A percentile compares a stretch with the other conserved stretches of the same genome.
phyloP scores from a whole-genome alignment of 2,113 vertebrate genomes.

The Engraulis encrasicolus region DNA sequence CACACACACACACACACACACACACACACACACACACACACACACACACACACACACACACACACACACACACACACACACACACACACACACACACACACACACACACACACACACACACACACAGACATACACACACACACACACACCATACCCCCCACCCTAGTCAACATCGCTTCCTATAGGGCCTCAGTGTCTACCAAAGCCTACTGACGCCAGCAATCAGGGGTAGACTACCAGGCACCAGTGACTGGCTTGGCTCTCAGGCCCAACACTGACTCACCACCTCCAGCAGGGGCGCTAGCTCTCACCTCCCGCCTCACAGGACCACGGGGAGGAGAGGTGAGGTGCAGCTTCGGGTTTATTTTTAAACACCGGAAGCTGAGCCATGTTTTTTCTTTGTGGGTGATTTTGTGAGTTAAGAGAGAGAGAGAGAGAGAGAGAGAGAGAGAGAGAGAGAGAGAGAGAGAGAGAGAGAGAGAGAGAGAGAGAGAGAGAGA shows the following conservation, averaged over 20 bases:
- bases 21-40: no score
- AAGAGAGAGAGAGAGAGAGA: not conserved
- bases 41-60: no score
- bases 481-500: not conserved
- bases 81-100: no score
- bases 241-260: not conserved
- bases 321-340: not conserved
- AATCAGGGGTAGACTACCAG: not conserved
- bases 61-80: no score
- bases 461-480: not conserved
- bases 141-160: no score
- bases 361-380: not conserved
- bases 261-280: not conserved
- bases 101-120: no score
- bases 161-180: not conserved
- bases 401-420: not conserved
- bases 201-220: not conserved
- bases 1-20: no score
- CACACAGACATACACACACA: no score
- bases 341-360: not conserved
- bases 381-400: not conserved
- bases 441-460: not conserved
- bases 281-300: not conserved
- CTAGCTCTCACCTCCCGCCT: slow-evolving; percentile 6
- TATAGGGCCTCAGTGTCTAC: not conserved